Conservation (phyloP, 2,888 invertebrate species). For the Sepiola atlantica region DNA sequence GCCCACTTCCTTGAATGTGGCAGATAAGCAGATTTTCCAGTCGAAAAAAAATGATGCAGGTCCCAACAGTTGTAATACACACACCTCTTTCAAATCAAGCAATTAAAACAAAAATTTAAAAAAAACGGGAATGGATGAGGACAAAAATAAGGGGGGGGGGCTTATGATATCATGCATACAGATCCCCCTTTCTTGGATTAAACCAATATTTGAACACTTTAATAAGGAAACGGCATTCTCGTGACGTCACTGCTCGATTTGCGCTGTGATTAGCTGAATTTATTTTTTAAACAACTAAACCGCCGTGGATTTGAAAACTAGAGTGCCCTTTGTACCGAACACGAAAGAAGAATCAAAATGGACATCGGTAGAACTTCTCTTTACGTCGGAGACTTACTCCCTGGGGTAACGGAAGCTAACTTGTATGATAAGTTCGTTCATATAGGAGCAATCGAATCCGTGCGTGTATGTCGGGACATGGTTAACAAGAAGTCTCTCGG, state of each 20-base stretch:
- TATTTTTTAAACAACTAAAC: background rate
- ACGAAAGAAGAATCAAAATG: background rate
- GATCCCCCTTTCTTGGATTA: background rate
- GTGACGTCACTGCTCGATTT: background rate
- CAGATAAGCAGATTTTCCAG: no score
- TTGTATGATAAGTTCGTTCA: background rate
- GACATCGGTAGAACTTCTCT: background rate
- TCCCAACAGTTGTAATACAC: no score
- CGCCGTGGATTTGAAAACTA: background rate
- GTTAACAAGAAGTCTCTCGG: slow-evolving; percentile 38
- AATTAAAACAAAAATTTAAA: no score
- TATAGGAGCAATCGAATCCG: background rate
- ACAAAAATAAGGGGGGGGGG: no score
- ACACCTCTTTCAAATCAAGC: no score
- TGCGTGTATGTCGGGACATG: slow-evolving; percentile 37
- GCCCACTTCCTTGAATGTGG: no score
- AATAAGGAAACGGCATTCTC: background rate
- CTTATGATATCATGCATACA: background rate
- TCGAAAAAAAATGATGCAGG: no score
- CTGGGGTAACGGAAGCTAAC: background rate
- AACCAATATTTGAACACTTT: background rate
- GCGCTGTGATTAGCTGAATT: background rate
- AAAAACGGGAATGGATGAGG: no score
- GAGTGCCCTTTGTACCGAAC: background rate
- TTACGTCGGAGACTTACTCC: slow-evolving; percentile 24